phyloP scores from a whole-genome alignment of 2,888 invertebrate species.

The Cryptus viduatorius region DNA sequence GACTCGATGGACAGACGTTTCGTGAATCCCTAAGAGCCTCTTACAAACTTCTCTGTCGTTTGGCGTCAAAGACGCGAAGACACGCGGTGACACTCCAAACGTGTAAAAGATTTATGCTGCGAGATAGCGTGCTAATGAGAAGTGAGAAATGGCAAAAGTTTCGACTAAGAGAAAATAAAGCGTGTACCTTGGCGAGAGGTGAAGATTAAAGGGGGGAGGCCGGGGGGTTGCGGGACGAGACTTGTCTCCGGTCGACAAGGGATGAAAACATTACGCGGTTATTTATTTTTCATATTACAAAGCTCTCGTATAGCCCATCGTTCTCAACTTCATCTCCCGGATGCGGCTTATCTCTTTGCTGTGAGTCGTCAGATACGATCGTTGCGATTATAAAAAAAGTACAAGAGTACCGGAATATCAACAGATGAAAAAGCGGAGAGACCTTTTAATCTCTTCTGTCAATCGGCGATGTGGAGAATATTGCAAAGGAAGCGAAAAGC shows the following conservation, averaged over 20 bases:
- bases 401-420: slow-evolving; percentile 33
- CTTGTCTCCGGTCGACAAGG: slow-evolving; percentile 42
- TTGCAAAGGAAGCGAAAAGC: not conserved
- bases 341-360: slow-evolving; percentile 24
- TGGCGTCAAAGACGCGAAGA: not conserved
- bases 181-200: not conserved
- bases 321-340: not conserved
- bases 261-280: not conserved
- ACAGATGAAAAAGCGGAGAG: not conserved
- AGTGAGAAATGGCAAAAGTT: slow-evolving; percentile 22
- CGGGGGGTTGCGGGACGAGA: slow-evolving; percentile 26
- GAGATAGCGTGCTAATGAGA: slow-evolving; percentile 13
- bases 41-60: not conserved
- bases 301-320: not conserved
- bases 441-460: slow-evolving; percentile 39
- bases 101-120: slow-evolving; percentile 17
- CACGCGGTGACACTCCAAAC: slow-evolving; percentile 1
- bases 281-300: not conserved
- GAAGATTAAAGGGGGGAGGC: slow-evolving; percentile 17
- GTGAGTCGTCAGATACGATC: not conserved
- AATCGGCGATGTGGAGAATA: slow-evolving; percentile 23
- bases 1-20: slow-evolving; percentile 24
- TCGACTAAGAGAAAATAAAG: not conserved
- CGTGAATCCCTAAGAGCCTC: slow-evolving; percentile 25
- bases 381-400: slow-evolving; percentile 32